phyloP scores from a whole-genome alignment of 2,888 invertebrate species.

The Belgica antarctica region DNA sequence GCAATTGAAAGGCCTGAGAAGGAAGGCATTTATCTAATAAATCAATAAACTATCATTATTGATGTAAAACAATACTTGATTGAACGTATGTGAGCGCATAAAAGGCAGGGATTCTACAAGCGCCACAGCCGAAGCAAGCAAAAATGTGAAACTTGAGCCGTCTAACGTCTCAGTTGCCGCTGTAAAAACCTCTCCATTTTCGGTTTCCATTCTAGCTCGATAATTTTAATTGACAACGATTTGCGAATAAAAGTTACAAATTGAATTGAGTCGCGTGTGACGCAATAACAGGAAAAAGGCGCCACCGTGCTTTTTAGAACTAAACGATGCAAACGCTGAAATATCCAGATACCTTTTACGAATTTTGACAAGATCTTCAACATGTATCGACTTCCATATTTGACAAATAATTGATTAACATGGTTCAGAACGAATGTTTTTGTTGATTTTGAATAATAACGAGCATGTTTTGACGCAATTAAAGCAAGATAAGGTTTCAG shows the following conservation, averaged over 20 bases:
- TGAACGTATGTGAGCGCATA: background rate
- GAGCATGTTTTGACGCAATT: no score
- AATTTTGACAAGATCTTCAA: background rate
- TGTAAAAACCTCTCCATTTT: background rate
- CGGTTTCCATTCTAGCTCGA: background rate
- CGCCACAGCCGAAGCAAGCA: background rate
- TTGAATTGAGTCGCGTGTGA: background rate
- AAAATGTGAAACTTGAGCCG: background rate
- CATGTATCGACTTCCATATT: no score
- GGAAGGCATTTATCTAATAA: constrained; percentile 8
- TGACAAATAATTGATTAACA: no score
- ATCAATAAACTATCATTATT: constrained; percentile 11
- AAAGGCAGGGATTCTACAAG: background rate
- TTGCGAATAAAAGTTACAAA: background rate
- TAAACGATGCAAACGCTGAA: background rate
- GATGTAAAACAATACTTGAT: constrained; percentile 15
- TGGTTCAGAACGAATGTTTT: no score
- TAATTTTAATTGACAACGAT: constrained; percentile 13
- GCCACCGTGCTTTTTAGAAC: background rate
- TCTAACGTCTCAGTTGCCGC: background rate
- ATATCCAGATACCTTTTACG: constrained; percentile 8
- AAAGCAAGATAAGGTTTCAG: no score
- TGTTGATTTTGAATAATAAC: no score
- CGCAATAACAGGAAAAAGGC: constrained; percentile 19
- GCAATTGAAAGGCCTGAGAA: constrained; percentile 12